phyloP scores from a whole-genome alignment of 2,113 vertebrate genomes.

The Neotoma lepida region DNA sequence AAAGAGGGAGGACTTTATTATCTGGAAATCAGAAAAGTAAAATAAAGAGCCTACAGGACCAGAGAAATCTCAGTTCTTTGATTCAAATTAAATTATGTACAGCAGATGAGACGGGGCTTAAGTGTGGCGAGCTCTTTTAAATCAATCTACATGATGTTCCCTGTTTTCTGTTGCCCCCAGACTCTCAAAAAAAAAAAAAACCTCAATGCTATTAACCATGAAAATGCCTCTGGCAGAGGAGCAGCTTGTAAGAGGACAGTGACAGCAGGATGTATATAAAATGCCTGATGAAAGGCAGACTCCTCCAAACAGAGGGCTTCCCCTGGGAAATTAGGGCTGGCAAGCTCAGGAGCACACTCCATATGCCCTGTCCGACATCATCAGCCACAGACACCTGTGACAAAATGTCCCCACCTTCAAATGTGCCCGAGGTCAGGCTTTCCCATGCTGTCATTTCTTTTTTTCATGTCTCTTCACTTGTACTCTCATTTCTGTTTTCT shows the following conservation, averaged over 20 bases:
- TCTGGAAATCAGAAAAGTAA: constrained; percentile 19
- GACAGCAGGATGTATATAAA: constrained; percentile 68
- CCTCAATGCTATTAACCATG: constrained; percentile 24
- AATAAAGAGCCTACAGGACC: neutral
- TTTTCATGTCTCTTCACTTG: neutral
- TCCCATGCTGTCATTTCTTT: neutral
- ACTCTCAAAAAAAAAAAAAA: constrained; percentile 12
- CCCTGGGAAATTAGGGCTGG: constrained; percentile 61
- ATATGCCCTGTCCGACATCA: constrained; percentile 47
- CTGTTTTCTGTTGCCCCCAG: constrained; percentile 22
- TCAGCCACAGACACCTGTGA: constrained; percentile 65
- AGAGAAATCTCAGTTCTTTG: constrained; percentile 33
- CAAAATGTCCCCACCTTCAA: constrained; percentile 44
- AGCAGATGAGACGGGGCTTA: constrained; percentile 31
- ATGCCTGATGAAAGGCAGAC: constrained; percentile 59
- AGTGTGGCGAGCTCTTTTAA: constrained; percentile 7
- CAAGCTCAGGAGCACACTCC: constrained; percentile 49
- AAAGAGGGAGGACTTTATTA: neutral
- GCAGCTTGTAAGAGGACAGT: constrained; percentile 54
- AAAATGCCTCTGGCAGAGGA: constrained; percentile 58
- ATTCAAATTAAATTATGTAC: constrained; percentile 55
- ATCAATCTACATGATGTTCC: neutral
- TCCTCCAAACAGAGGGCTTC: constrained; percentile 57
- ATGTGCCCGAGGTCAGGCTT: constrained; percentile 3
- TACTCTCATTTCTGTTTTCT: constrained; percentile 47